A percentile compares a stretch with the other conserved stretches of the same genome.
phyloP scores from a whole-genome alignment of 2,113 vertebrate species.

The Festucalex cinctus region DNA sequence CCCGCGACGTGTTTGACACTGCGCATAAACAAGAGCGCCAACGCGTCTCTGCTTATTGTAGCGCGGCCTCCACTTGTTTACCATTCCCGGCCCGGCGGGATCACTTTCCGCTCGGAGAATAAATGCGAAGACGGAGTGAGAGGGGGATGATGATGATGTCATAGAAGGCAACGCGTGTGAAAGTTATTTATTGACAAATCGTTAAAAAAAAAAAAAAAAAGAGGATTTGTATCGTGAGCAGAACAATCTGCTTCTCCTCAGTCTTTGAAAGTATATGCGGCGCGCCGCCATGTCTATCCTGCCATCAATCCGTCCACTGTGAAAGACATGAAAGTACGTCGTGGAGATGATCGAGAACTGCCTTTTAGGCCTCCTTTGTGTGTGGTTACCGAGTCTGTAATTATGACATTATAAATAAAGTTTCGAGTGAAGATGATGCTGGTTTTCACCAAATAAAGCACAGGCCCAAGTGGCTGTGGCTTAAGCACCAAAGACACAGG shows the following conservation, averaged over 20 bases:
- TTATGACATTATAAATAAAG: background rate
- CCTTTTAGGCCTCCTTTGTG: background rate
- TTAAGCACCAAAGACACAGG: background rate
- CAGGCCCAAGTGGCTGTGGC: too few relatives aligned
- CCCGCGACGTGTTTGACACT: conserved; percentile 32
- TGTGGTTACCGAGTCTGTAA: background rate
- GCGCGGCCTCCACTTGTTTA: conserved; percentile 44
- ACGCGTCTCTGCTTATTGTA: conserved; percentile 5
- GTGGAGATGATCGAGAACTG: background rate
- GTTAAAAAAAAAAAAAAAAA: conserved; percentile 25
- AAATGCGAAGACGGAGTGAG: conserved; percentile 4
- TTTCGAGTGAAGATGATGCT: background rate
- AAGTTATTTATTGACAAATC: conserved; percentile 49
- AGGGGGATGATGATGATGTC: conserved; percentile 43
- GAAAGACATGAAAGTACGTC: background rate
- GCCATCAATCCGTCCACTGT: background rate
- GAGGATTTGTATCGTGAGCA: conserved; percentile 40
- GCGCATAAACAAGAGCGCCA: conserved; percentile 1
- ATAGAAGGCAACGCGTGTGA: conserved; percentile 2
- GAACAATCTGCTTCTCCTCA: conserved; percentile 39
- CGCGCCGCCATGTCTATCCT: background rate
- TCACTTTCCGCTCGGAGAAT: conserved; percentile 37
- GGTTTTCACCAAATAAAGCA: background rate
- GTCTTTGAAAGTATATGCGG: background rate
- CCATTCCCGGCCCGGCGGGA: conserved; percentile 37